Base-by-base conservation (phyloP, 2,888 invertebrate species). In the Hirtodrosophila confusa region DNA sequence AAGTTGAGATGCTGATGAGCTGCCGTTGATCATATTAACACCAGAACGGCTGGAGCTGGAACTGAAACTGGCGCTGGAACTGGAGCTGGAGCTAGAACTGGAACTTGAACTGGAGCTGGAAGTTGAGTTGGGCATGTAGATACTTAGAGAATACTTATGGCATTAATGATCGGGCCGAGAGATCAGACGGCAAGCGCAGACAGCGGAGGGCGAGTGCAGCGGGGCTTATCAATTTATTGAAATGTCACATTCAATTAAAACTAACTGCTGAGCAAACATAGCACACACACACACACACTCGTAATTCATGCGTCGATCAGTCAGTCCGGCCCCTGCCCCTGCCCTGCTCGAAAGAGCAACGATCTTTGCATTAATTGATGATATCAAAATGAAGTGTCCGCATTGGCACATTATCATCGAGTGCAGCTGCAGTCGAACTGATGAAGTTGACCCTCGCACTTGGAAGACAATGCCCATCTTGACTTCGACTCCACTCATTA, bases 161-260 rank as follows among this genome's bases (percentile, higher is more conserved):
- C 58, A 69, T 53, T 64, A 57, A 65, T 72, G 63, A 71, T 62
- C 48, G 37, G 44, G 43, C 37, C 55, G 45, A 51, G 53, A 60
- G 55, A 68, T 58, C 62, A 56, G 63, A 49, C 63, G 41, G 45
- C 49, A 43, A 27, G 27, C 17, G 17, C 17, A 17, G 64, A 54
- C 58, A 40, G 48, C n/a, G n/a, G n/a, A n/a, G n/a, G n/a, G n/a
- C n/a, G n/a, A n/a, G n/a, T n/a, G n/a, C n/a, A n/a, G n/a, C 56
- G 61, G 65, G 50, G 78, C 72, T 74, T 78, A 78, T 75, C 86
- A 82, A 88, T 88, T 82, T 86, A 86, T 85, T 88, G 82, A 87
- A 86, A 87, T 88, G 86, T 88, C 86, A 86, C 85, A 82, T 86
- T 86, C 74, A 86, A 86, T 86, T 86, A 88, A 88, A 87, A 80